Base-by-base conservation (phyloP, 2,797 vertebrate species). In the Lates japonicus region DNA sequence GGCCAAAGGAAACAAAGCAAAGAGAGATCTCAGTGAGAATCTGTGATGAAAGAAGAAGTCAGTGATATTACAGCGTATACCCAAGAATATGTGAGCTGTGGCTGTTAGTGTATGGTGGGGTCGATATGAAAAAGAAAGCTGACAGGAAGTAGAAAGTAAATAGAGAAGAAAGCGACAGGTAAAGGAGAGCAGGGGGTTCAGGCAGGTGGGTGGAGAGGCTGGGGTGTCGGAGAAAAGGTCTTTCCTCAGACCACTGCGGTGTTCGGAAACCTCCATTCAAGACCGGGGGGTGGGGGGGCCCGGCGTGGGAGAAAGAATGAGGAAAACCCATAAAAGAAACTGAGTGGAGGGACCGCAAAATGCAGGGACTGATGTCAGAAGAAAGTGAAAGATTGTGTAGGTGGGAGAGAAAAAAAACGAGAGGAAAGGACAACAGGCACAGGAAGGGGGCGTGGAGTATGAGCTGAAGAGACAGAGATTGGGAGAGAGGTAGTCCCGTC, bases 401-500 rank as follows among this genome's bases (percentile, higher is more conserved):
- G 85, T 66, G 81, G 82, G 13, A 74, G 44, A 84, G 41, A 60
- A n/a, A 22, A 54, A 58, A 78, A 61, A 60, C 35, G 16, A 66
- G 46, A 29, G 54, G 72, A 55, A 79, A 70, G 65, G 70, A 82
- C 71, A 75, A 77, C 48, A 68, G 72, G 75, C 74, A 70, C 76
- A 87, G 81, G 82, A 88, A 85, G 54, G 54, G 62, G 81, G 79
- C 12, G 78, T 65, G 78, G 75, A 83, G 76, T 39, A 12, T n/a
- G 74, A 82, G 81, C 55, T 57, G 67, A 58, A 78, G 72, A 84
- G 78, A 85, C 46, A 61, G 74, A 33, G 70, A 60, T 48, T 81
- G 58, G 72, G 74, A 89, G 74, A 85, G 84, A 82, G 92, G 92
- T 87, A 92, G 92, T 89, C 91, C 94, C 87, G 70, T 87, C 89